phyloP scores from a whole-genome alignment of 2,888 invertebrate species.

The Cosmorhoe ocellata region DNA sequence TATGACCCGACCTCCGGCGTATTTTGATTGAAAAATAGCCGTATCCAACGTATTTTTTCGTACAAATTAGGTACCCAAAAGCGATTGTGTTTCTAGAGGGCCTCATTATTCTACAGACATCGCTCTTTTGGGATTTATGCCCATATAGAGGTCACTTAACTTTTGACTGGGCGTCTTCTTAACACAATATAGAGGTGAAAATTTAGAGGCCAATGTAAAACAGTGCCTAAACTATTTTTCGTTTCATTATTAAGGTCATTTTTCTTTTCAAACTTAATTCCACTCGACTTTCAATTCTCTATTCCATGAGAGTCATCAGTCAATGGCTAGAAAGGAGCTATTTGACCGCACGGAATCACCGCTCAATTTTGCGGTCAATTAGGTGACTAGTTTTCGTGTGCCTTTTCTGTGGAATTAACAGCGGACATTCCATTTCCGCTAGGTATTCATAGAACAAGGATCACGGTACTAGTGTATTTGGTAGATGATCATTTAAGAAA shows the following conservation, averaged over 20 bases:
- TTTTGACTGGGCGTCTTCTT: no score
- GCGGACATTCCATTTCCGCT: not conserved
- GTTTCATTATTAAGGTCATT: no score
- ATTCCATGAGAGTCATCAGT: slow-evolving; percentile 1
- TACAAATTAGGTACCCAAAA: slow-evolving; percentile 6
- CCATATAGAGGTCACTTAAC: not conserved
- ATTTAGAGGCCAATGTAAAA: no score
- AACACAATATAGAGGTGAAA: no score
- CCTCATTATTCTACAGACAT: slow-evolving; percentile 7
- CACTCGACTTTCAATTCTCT: no score
- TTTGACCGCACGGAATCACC: slow-evolving; percentile 5
- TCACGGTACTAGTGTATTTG: no score
- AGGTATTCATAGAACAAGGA: not conserved
- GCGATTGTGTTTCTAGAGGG: slow-evolving; percentile 7
- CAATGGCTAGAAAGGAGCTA: not conserved
- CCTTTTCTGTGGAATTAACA: not conserved
- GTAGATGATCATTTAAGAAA: slow-evolving; percentile 15
- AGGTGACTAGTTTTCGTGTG: not conserved
- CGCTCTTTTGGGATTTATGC: not conserved
- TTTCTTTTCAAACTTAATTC: no score
- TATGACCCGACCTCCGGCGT: slow-evolving; percentile 10
- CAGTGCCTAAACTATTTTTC: no score
- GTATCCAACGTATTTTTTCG: slow-evolving; percentile 3
- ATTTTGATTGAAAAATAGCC: slow-evolving; percentile 16
- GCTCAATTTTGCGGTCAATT: slow-evolving; percentile 12